Conservation (phyloP, 2,888 invertebrate species). For the Clistopyga incitator region DNA sequence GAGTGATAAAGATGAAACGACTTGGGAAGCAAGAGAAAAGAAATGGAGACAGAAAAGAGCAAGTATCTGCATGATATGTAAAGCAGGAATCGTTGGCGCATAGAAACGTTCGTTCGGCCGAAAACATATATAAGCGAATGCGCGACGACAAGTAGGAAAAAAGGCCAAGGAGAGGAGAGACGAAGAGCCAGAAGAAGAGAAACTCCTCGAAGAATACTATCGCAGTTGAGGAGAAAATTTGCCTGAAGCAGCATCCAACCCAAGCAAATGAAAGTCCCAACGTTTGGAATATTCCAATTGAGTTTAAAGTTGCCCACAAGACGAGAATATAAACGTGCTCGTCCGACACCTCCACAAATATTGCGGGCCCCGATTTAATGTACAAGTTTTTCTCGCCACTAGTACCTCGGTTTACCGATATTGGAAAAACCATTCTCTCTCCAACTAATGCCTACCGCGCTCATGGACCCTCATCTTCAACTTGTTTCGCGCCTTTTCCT, state of each 20-base stretch:
- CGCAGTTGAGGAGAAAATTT: conserved; percentile 44
- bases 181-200: conserved; percentile 11
- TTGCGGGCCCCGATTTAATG: conserved; percentile 21
- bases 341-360: conserved; percentile 35
- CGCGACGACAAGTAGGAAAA: conserved; percentile 14
- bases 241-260: conserved; percentile 32
- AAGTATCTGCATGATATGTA: conserved; percentile 71
- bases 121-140: conserved; percentile 30
- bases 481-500: not conserved
- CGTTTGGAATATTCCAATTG: conserved; percentile 24
- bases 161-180: not conserved
- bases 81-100: conserved; percentile 62
- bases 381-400: conserved; percentile 9
- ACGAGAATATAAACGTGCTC: conserved; percentile 35
- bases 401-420: conserved; percentile 45
- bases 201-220: conserved; percentile 43
- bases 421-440: conserved; percentile 54
- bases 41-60: conserved; percentile 38
- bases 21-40: conserved; percentile 10
- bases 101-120: conserved; percentile 58
- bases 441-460: conserved; percentile 21
- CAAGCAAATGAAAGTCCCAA: conserved; percentile 41
- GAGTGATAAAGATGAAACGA: conserved; percentile 27
- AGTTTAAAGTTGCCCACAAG: conserved; percentile 17
- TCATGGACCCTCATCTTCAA: not conserved